phyloP scores from a whole-genome alignment of 2,888 invertebrate genomes.

The Cerceris ruficornis region DNA sequence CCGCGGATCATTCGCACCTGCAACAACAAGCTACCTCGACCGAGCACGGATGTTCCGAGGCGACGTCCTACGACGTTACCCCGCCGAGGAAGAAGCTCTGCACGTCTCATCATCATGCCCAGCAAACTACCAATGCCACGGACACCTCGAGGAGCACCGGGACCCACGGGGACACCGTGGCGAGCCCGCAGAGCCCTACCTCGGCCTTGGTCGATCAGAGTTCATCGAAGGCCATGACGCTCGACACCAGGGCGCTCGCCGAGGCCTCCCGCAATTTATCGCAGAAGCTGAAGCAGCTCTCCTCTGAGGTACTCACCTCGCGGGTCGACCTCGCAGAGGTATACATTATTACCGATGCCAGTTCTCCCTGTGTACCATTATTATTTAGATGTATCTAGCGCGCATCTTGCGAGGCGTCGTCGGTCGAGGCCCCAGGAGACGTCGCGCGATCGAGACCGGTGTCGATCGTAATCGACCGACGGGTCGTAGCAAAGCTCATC shows the following conservation, averaged over 20 bases:
- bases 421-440: conserved; percentile 41
- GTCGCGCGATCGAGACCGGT: neutral
- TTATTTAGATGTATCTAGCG: conserved; percentile 28
- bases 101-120: conserved; percentile 71
- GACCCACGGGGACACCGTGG: conserved; percentile 37
- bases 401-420: neutral
- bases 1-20: conserved; percentile 41
- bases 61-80: conserved; percentile 60
- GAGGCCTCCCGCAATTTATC: conserved; percentile 96
- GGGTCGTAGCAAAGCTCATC: neutral
- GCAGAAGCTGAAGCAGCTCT: conserved; percentile 93
- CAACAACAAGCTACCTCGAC: conserved; percentile 54
- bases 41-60: conserved; percentile 38
- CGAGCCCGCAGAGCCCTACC: conserved; percentile 63
- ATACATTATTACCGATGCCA: conserved; percentile 76
- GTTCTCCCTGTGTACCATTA: conserved; percentile 63
- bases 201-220: conserved; percentile 78
- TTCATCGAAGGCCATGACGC: conserved; percentile 75
- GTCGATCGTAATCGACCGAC: too few relatives aligned
- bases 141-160: conserved; percentile 48
- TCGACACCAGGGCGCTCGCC: conserved; percentile 90
- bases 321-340: conserved; percentile 80
- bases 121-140: conserved; percentile 63
- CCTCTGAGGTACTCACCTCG: conserved; percentile 92
- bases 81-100: conserved; percentile 75